A percentile compares a stretch with the other conserved stretches of the same genome.
Conservation (phyloP, 2,797 vertebrate species). For the Psittacula derbiana region DNA sequence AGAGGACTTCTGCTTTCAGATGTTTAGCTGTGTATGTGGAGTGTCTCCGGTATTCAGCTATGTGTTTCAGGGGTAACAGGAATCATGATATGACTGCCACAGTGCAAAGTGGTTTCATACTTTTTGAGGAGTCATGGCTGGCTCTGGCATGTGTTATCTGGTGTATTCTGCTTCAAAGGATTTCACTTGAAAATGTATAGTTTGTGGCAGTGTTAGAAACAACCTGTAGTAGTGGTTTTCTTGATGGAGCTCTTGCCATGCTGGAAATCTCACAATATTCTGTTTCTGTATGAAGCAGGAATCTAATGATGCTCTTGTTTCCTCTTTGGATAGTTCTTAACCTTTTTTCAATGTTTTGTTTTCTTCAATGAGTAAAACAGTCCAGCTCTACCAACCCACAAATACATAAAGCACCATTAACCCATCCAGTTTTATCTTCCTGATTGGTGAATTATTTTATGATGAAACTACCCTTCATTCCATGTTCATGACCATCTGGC, state of each 20-base stretch:
- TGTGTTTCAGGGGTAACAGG: background rate
- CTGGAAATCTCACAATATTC: background rate
- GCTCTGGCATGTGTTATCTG: background rate
- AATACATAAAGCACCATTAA: background rate
- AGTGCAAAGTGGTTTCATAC: background rate
- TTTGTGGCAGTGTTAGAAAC: background rate
- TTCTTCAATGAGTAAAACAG: background rate
- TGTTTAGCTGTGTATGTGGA: background rate
- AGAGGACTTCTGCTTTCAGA: background rate
- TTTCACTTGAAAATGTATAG: background rate
- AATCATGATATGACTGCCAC: fast-evolving
- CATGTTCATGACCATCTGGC: background rate
- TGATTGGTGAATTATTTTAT: background rate
- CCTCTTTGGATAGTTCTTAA: background rate
- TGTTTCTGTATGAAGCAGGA: background rate
- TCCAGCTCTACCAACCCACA: background rate
- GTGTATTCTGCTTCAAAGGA: background rate
- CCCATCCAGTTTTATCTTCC: background rate
- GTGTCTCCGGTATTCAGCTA: background rate
- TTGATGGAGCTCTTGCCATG: background rate
- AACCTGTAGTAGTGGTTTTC: background rate
- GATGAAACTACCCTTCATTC: background rate
- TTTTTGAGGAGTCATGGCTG: background rate
- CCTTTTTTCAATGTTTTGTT: background rate
- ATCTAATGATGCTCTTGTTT: background rate